Evolutionary conservation across 35 echinoderm and acorn worm species (phyloP).

Genomic region (Apostichopus japonicus): DNA sequence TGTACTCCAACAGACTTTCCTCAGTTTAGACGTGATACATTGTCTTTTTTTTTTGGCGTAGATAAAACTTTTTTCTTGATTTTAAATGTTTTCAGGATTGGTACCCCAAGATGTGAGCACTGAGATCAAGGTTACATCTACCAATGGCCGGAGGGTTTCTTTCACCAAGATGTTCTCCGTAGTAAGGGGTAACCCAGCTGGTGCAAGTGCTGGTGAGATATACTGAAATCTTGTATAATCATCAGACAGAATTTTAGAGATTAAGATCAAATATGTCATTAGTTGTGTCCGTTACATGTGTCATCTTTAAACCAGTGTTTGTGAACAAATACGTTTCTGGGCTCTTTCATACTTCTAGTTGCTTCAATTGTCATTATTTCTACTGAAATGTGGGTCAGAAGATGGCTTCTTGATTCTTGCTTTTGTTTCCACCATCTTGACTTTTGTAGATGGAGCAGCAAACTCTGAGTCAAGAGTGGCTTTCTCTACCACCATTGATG

Average conservation of each 20-base stretch:
- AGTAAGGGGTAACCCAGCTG: neutral
- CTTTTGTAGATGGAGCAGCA: neutral
- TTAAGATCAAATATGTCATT: neutral
- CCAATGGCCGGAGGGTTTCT: conserved; percentile 15
- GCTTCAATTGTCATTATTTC: too few relatives aligned
- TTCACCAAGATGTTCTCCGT: conserved; percentile 31
- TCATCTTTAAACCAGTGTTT: too few relatives aligned
- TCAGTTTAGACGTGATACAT: too few relatives aligned
- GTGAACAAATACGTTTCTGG: too few relatives aligned
- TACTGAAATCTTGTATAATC: neutral
- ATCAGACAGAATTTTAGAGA: neutral
- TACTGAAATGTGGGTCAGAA: too few relatives aligned
- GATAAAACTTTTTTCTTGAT: too few relatives aligned
- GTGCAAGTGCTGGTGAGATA: neutral
- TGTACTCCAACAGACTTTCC: too few relatives aligned
- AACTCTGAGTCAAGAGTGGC: conserved; percentile 22
- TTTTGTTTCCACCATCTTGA: neutral
- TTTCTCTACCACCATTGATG: conserved; percentile 37
- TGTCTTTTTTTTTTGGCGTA: too few relatives aligned
- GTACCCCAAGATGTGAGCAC: neutral
- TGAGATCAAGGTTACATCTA: conserved; percentile 32
- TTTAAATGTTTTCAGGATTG: neutral
- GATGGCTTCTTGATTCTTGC: too few relatives aligned
- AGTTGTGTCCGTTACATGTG: too few relatives aligned
- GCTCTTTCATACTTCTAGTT: too few relatives aligned